Evolutionary conservation across 1,140 invertebrate species (phyloP).

Genomic region (Heliconius eleuchia): DNA sequence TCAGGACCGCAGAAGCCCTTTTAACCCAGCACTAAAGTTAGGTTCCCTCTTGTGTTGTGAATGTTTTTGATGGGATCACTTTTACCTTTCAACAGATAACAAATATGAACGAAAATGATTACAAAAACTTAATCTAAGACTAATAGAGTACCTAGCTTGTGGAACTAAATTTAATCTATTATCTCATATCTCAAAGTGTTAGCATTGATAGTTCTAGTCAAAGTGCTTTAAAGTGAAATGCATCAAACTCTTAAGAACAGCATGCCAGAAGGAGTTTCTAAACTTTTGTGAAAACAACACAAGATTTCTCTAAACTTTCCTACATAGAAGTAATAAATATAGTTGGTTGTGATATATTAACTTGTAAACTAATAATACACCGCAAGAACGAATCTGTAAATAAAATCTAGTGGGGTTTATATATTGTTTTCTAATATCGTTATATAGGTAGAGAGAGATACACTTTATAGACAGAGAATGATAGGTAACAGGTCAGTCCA

Average conservation of each 20-base stretch:
- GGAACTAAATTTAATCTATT: background rate
- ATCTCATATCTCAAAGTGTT: conserved; percentile 3
- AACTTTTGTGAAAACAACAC: conserved; percentile 13
- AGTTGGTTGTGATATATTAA: conserved; percentile 9
- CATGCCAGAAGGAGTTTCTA: conserved; percentile 7
- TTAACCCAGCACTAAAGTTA: no score
- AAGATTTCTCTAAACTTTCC: conserved; percentile 10
- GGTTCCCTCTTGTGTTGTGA: no score
- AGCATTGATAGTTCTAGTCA: conserved; percentile 12
- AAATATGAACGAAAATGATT: background rate
- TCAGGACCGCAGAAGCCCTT: no score
- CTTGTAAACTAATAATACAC: background rate
- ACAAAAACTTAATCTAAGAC: background rate
- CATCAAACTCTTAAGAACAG: conserved; percentile 10
- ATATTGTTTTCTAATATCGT: background rate
- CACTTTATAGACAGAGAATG: no score
- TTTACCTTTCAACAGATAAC: no score
- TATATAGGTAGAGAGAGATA: no score
- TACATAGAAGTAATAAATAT: conserved; percentile 1
- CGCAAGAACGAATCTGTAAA: background rate
- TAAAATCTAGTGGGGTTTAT: background rate
- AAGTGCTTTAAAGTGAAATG: conserved; percentile 6
- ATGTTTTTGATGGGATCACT: no score
- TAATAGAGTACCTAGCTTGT: no score
- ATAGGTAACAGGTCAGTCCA: no score